Conservation (phyloP, 2,797 vertebrate genomes). For the Nothura maculosa region DNA sequence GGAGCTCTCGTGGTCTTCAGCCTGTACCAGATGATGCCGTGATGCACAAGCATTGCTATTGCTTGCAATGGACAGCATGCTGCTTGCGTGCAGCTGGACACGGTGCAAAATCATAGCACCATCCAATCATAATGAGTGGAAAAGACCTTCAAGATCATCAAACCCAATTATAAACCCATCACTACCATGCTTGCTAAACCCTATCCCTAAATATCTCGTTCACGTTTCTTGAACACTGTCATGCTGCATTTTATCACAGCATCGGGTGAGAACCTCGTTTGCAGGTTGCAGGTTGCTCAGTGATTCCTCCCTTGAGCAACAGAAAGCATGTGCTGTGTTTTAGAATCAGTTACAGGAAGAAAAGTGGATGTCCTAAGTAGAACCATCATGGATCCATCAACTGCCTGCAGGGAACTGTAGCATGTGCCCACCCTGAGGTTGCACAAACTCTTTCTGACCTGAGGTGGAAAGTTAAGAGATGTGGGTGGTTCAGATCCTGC, state of each 20-base stretch:
- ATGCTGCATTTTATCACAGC: neutral
- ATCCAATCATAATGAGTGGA: too few species aligned
- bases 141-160: too few species aligned
- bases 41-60: neutral
- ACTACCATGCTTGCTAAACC: too few species aligned
- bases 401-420: neutral
- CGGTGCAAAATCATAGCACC: neutral
- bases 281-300: neutral
- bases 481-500: neutral
- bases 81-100: neutral
- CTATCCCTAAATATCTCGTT: too few species aligned
- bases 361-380: neutral
- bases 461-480: neutral
- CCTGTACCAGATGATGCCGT: fast-evolving
- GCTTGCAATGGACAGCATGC: neutral
- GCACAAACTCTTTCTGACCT: neutral
- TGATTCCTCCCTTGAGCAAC: neutral
- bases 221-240: too few species aligned
- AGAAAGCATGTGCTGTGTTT: neutral
- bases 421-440: fast-evolving
- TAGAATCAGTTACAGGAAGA: neutral
- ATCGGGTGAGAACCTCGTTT: neutral
- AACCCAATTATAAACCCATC: too few species aligned
- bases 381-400: neutral
- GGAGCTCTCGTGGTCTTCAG: neutral